Percentiles rank a stretch among this genome's conserved stretches.
phyloP scores from a whole-genome alignment of 2,888 invertebrate genomes.

The Pandemis heparana region DNA sequence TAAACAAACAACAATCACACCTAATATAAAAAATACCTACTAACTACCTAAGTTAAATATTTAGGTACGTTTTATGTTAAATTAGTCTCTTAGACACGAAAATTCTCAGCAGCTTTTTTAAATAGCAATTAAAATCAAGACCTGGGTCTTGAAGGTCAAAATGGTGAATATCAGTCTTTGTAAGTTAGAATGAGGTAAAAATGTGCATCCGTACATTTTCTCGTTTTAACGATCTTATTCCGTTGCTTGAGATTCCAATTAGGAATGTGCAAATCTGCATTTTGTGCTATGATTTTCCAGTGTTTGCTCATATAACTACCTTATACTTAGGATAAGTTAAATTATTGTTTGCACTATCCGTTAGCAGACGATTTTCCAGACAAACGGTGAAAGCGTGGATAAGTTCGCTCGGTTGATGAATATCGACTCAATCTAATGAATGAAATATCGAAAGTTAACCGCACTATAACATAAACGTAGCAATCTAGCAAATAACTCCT shows the following conservation, averaged over 20 bases:
- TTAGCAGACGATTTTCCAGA: slow-evolving; percentile 23
- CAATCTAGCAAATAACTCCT: slow-evolving; percentile 44
- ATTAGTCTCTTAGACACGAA: too few relatives aligned
- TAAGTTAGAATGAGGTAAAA: background rate
- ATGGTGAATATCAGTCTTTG: background rate
- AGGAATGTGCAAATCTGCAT: background rate
- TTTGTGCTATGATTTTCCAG: background rate
- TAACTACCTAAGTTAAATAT: too few relatives aligned
- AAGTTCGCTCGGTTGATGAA: slow-evolving; percentile 23
- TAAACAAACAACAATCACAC: too few relatives aligned
- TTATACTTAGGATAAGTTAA: background rate
- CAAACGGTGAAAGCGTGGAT: slow-evolving; percentile 36
- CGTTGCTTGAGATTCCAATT: background rate
- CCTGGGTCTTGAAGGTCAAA: background rate
- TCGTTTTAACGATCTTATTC: background rate
- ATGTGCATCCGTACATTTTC: background rate
- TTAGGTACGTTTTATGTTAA: too few relatives aligned
- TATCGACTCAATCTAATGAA: slow-evolving; percentile 44
- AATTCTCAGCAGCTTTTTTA: too few relatives aligned
- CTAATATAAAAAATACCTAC: too few relatives aligned
- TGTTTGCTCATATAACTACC: background rate
- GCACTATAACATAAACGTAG: slow-evolving; percentile 46
- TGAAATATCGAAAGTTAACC: slow-evolving; percentile 51
- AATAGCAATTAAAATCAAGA: background rate
- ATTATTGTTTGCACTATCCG: background rate